A percentile compares a stretch with the other conserved stretches of the same genome.
Evolutionary conservation across 2,113 vertebrate species (phyloP).

Genomic region (Anoplopoma fimbria): DNA sequence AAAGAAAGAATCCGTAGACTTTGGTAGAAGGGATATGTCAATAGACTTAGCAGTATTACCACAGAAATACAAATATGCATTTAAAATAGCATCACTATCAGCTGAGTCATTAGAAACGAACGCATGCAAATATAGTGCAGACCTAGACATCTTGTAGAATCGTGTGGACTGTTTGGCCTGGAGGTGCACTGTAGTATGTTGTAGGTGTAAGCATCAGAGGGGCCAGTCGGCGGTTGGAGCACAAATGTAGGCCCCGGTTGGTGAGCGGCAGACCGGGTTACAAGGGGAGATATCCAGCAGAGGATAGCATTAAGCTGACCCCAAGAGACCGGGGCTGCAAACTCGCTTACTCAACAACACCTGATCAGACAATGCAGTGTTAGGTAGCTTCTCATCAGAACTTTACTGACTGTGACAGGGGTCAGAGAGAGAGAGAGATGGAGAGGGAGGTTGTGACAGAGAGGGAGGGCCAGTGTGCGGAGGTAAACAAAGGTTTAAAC

Average conservation of each 20-base stretch:
- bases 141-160: constrained; percentile 53
- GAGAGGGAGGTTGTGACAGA: constrained; percentile 19
- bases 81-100: constrained; percentile 47
- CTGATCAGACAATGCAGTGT: constrained; percentile 85
- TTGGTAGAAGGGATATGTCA: neutral
- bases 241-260: constrained; percentile 56
- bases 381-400: constrained; percentile 83
- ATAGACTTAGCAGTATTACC: neutral
- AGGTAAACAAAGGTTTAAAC: constrained; percentile 57
- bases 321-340: constrained; percentile 78
- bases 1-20: neutral
- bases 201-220: constrained; percentile 59
- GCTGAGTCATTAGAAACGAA: constrained; percentile 44
- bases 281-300: constrained; percentile 80
- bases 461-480: constrained; percentile 25
- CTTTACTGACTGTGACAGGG: constrained; percentile 83
- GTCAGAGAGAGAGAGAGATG: constrained; percentile 75
- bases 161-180: constrained; percentile 63
- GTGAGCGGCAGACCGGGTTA: constrained; percentile 73
- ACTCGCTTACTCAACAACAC: constrained; percentile 87
- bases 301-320: constrained; percentile 88
- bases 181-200: constrained; percentile 65
- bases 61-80: constrained; percentile 33
- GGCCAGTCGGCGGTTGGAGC: constrained; percentile 48
- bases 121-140: constrained; percentile 42